Conservation (phyloP, 1,140 invertebrate species). For the Drosophila sechellia region DNA sequence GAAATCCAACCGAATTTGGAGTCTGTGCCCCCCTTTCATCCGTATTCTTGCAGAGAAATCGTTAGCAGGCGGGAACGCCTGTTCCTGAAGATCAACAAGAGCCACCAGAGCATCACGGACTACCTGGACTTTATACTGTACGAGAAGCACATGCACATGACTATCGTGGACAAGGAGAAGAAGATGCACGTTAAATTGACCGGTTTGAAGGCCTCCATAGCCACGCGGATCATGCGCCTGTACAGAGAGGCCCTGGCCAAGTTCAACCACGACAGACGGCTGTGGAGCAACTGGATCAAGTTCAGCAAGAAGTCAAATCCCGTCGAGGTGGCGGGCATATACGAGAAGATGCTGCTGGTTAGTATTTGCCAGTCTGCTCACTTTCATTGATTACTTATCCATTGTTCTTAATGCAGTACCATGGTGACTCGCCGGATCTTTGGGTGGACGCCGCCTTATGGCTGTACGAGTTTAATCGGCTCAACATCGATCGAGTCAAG, state of each 20-base stretch:
- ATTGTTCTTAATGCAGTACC: constrained; percentile 43
- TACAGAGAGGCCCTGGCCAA: constrained; percentile 67
- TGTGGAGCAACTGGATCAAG: constrained; percentile 73
- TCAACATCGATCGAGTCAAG: constrained; percentile 62
- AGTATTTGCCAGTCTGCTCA: constrained; percentile 14
- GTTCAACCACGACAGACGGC: constrained; percentile 61
- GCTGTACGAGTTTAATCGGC: constrained; percentile 68
- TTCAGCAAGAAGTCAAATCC: constrained; percentile 69
- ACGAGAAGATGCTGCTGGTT: constrained; percentile 80
- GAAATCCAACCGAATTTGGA: background rate
- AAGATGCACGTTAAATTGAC: constrained; percentile 42
- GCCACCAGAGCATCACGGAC: constrained; percentile 48
- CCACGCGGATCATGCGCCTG: constrained; percentile 64
- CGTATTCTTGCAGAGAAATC: constrained; percentile 51
- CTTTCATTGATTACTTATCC: background rate
- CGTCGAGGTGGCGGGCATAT: constrained; percentile 72
- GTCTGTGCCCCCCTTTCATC: background rate
- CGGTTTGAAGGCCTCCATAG: constrained; percentile 60
- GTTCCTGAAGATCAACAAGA: constrained; percentile 62
- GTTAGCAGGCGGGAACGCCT: constrained; percentile 61
- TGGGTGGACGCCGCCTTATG: constrained; percentile 75
- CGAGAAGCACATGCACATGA: constrained; percentile 70
- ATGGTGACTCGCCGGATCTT: constrained; percentile 60
- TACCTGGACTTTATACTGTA: constrained; percentile 77
- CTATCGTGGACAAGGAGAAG: constrained; percentile 68